A percentile compares a stretch with the other conserved stretches of the same genome.
Conservation (phyloP, 2,797 vertebrate genomes). For the Morus bassanus region DNA sequence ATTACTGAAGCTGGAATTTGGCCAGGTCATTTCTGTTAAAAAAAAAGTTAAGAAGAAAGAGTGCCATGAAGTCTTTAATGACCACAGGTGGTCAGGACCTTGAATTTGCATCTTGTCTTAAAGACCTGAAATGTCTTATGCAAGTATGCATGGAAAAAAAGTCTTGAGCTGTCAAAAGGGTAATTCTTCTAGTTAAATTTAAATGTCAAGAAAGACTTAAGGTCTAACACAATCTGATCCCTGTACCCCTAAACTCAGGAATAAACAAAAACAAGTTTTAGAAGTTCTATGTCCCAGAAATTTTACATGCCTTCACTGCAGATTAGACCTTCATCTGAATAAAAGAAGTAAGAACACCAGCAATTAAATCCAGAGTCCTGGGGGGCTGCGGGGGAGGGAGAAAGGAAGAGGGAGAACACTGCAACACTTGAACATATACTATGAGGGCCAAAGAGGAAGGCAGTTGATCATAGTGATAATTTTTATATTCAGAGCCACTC, state of each 20-base stretch:
- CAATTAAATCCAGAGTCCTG: background rate
- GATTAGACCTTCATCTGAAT: background rate
- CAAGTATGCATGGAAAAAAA: background rate
- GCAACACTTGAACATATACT: background rate
- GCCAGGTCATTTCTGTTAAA: background rate
- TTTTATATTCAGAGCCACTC: background rate
- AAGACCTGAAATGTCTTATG: background rate
- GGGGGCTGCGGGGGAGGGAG: too few relatives aligned
- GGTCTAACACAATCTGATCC: background rate
- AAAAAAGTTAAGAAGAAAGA: background rate
- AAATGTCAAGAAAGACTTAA: background rate
- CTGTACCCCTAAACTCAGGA: background rate
- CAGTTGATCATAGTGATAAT: background rate
- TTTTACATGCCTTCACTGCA: background rate
- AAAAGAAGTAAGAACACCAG: background rate
- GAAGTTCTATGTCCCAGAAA: background rate
- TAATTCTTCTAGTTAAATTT: conserved; percentile 6
- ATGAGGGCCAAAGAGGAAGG: background rate
- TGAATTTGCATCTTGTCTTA: background rate
- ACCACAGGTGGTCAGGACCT: background rate
- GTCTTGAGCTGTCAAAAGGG: background rate
- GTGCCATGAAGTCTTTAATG: background rate
- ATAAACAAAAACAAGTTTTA: background rate
- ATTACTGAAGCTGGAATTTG: background rate
- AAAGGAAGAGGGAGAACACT: background rate